A percentile compares a stretch with the other conserved stretches of the same genome.
phyloP scores from a whole-genome alignment of 2,797 vertebrate species.

The Linurgus olivaceus region DNA sequence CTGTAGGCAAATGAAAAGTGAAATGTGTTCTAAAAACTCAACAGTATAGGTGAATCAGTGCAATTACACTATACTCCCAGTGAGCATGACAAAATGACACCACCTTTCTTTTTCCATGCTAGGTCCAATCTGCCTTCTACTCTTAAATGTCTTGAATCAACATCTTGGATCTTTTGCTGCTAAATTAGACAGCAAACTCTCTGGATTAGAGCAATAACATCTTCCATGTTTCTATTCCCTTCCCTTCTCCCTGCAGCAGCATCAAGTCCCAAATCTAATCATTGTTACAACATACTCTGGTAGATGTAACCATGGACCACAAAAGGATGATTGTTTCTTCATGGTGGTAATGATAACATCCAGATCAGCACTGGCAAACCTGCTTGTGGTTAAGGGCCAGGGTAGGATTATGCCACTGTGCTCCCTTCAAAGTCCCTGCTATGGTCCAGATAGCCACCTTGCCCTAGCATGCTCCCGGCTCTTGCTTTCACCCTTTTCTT shows the following conservation, averaged over 20 bases:
- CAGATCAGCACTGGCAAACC: not conserved
- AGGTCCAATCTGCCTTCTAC: not conserved
- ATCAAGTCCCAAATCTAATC: slow-evolving; percentile 31
- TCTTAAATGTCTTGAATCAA: not conserved
- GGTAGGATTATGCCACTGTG: not conserved
- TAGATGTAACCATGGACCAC: not conserved
- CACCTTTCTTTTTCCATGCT: not conserved
- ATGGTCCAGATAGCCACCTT: not conserved
- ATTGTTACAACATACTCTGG: not conserved
- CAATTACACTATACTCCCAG: not conserved
- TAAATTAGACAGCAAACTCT: slow-evolving; percentile 39
- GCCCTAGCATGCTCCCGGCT: not conserved
- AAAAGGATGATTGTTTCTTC: not conserved
- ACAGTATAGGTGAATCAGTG: not conserved
- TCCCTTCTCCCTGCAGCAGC: not conserved
- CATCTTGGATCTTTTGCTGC: slow-evolving; percentile 8
- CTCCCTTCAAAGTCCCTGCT: not conserved
- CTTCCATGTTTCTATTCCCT: not conserved
- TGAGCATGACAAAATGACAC: not conserved
- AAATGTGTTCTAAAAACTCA: not conserved
- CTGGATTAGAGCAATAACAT: slow-evolving; percentile 19
- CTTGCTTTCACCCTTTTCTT: not conserved
- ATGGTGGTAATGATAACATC: not conserved
- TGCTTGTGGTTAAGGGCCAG: not conserved
- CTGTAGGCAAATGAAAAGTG: not conserved